A percentile compares a stretch with the other conserved stretches of the same genome.
phyloP scores from a whole-genome alignment of 2,888 invertebrate species.

The Eurytoma adleriae region DNA sequence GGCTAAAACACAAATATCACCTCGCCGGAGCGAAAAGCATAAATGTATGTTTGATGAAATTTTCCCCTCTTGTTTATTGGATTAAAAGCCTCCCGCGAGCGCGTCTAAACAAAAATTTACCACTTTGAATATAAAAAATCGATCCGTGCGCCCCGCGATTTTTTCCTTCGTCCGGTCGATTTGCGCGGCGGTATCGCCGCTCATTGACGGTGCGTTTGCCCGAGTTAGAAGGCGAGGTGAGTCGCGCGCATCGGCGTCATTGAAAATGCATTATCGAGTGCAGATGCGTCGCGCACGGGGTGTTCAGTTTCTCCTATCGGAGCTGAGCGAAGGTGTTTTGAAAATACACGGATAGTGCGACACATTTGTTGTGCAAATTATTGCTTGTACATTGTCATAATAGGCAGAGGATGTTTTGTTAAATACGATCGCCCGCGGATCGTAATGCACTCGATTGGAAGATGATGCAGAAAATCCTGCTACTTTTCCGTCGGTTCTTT shows the following conservation, averaged over 20 bases:
- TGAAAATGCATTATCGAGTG: conserved; percentile 48
- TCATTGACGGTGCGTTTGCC: too few relatives aligned
- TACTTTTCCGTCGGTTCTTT: conserved; percentile 8
- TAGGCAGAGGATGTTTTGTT: conserved; percentile 61
- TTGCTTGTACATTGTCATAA: conserved; percentile 64
- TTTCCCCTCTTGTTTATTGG: too few relatives aligned
- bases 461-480: conserved; percentile 32
- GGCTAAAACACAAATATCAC: too few relatives aligned
- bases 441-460: conserved; percentile 41
- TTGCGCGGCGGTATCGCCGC: too few relatives aligned
- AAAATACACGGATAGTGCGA: conserved; percentile 59
- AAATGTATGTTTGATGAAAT: too few relatives aligned
- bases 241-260: conserved; percentile 24
- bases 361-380: conserved; percentile 56
- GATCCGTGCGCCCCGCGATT: too few relatives aligned
- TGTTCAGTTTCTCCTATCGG: conserved; percentile 55
- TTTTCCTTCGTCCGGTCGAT: too few relatives aligned
- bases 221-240: not conserved
- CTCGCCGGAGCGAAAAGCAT: too few relatives aligned
- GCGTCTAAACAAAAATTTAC: too few relatives aligned
- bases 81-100: too few relatives aligned
- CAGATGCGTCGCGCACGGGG: conserved; percentile 30
- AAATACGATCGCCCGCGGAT: conserved; percentile 50
- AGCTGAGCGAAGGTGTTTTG: conserved; percentile 59
- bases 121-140: too few relatives aligned